phyloP scores from a whole-genome alignment of 1,140 invertebrate species.

The Geopemphigus sp. region DNA sequence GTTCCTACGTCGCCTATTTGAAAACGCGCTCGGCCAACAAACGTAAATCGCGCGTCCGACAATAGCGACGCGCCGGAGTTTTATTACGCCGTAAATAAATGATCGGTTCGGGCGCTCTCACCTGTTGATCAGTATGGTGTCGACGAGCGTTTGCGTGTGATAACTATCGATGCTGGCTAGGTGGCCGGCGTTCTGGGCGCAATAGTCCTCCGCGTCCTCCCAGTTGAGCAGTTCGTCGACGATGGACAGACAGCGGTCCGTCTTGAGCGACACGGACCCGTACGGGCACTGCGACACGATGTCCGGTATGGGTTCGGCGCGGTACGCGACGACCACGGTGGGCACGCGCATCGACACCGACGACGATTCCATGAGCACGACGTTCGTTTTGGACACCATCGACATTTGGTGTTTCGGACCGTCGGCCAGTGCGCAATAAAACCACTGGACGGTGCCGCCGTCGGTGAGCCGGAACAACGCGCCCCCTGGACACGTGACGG shows the following conservation, averaged over 20 bases:
- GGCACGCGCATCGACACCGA: not conserved
- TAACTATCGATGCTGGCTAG: slow-evolving; percentile 65
- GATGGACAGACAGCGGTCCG: slow-evolving; percentile 61
- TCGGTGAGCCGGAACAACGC: slow-evolving; percentile 60
- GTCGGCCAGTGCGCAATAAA: slow-evolving; percentile 58
- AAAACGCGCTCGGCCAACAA: too few species aligned
- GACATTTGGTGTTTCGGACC: slow-evolving; percentile 60
- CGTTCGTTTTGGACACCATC: slow-evolving; percentile 61
- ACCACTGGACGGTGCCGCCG: slow-evolving; percentile 59
- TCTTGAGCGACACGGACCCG: slow-evolving; percentile 60
- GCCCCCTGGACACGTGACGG: slow-evolving; percentile 58
- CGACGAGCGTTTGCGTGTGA: slow-evolving; percentile 62
- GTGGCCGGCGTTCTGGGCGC: slow-evolving; percentile 61
- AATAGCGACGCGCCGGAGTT: too few species aligned
- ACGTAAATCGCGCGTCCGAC: too few species aligned
- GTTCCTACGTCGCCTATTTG: too few species aligned
- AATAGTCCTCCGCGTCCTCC: slow-evolving; percentile 66
- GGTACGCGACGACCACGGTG: slow-evolving; percentile 51
- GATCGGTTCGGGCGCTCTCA: slow-evolving; percentile 53
- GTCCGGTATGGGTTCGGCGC: slow-evolving; percentile 50
- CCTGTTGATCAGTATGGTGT: slow-evolving; percentile 64
- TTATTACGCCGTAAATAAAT: too few species aligned
- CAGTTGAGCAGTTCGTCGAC: slow-evolving; percentile 62
- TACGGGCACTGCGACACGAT: slow-evolving; percentile 53
- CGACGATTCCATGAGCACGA: slow-evolving; percentile 57